A percentile compares a stretch with the other conserved stretches of the same genome.
Conservation (phyloP, 2,113 vertebrate genomes). For the Onychostruthus taczanowskii region DNA sequence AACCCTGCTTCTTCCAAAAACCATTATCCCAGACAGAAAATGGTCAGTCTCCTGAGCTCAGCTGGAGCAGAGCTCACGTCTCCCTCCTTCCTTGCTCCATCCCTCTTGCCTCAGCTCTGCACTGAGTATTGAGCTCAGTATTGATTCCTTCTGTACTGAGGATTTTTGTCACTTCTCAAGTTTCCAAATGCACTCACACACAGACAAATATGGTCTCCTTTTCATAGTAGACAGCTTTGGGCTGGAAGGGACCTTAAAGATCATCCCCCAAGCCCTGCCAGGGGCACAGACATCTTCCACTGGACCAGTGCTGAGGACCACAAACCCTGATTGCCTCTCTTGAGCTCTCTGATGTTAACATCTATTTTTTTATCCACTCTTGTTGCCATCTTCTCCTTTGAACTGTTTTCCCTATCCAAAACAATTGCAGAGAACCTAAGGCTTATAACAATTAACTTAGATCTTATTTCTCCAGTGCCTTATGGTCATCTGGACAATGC, state of each 20-base stretch:
- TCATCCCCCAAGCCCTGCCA: neutral
- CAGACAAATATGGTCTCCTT: neutral
- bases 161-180: neutral
- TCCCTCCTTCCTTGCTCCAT: neutral
- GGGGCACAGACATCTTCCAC: neutral
- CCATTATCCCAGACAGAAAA: accelerated
- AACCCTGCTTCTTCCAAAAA: neutral
- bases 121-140: neutral
- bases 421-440: neutral
- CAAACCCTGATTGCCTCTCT: neutral
- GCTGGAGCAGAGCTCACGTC: neutral
- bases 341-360: neutral
- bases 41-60: neutral
- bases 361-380: accelerated
- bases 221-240: neutral
- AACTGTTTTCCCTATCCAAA: neutral
- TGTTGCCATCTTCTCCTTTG: neutral
- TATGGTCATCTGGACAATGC: neutral
- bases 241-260: neutral
- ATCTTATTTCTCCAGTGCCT: neutral
- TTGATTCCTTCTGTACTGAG: neutral
- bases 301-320: neutral
- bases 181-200: neutral
- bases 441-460: neutral
- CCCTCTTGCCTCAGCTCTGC: neutral